Evolutionary conservation across 2,113 vertebrate genomes (phyloP).

Genomic region (Cinclus cinclus): DNA sequence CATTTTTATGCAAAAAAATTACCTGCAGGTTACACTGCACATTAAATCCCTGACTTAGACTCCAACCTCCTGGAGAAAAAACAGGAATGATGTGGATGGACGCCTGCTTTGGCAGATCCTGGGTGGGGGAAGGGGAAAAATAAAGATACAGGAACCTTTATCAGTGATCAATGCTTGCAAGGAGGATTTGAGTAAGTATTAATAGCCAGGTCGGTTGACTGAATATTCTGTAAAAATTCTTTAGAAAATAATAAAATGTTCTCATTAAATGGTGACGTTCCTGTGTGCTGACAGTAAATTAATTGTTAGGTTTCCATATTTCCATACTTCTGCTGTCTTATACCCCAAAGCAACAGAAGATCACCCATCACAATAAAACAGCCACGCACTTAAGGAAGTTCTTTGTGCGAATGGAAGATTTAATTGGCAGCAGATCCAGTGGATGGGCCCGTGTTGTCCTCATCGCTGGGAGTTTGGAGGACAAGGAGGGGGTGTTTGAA

Average conservation of each 20-base stretch:
- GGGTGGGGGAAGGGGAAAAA: background rate
- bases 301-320: background rate
- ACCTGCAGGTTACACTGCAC: background rate
- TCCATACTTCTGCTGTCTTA: background rate
- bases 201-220: background rate
- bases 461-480: background rate
- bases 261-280: background rate
- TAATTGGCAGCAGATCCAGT: background rate
- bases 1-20: background rate
- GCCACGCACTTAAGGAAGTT: too few relatives aligned
- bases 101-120: background rate
- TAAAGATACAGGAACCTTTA: background rate
- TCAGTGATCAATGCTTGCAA: background rate
- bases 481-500: background rate
- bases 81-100: background rate
- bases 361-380: background rate
- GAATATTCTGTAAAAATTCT: background rate
- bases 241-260: background rate
- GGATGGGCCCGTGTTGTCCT: background rate
- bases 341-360: background rate
- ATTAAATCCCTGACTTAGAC: background rate
- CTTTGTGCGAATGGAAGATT: background rate
- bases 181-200: background rate
- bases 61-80: background rate
- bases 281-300: background rate